These are phyloP conservation scores for Bovichtus variegatus DNA, from an alignment of 2,797 vertebrate genomes.

Conservation along the genomic window DNA sequence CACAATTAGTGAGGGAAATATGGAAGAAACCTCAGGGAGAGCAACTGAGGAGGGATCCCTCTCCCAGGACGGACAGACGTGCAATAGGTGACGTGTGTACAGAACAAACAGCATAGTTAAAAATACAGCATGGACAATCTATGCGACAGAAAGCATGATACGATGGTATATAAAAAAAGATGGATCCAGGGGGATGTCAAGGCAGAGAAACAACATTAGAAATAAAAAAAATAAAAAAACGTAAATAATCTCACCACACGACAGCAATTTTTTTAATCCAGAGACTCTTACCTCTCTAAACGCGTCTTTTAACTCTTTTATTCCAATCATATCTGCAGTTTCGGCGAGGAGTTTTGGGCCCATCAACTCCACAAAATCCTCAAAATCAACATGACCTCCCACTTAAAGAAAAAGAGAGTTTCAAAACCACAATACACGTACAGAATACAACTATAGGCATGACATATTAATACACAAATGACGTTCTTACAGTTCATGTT, in stretches of 20 bases:
- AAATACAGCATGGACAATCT: too few relatives aligned
- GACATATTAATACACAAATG: background rate
- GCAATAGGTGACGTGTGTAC: too few relatives aligned
- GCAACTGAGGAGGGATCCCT: too few relatives aligned
- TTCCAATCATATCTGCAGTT: slow-evolving; percentile 98
- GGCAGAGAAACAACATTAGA: background rate
- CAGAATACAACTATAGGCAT: background rate
- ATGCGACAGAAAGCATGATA: too few relatives aligned
- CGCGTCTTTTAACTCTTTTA: slow-evolving; percentile 96
- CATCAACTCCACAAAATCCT: slow-evolving; percentile 98
- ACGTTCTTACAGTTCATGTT: slow-evolving; percentile 95
- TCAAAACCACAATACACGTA: slow-evolving; percentile 7
- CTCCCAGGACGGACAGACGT: too few relatives aligned
- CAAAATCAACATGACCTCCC: slow-evolving; percentile 98
- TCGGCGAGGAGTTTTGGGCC: slow-evolving; percentile 97
- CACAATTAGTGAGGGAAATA: too few relatives aligned
- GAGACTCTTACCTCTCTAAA: slow-evolving; percentile 92
- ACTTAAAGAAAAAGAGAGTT: slow-evolving; percentile 78
- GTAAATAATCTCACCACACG: background rate
- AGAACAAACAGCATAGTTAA: too few relatives aligned
- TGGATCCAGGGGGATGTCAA: too few relatives aligned
- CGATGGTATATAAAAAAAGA: too few relatives aligned
- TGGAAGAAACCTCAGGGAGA: too few relatives aligned
- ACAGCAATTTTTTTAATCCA: background rate
- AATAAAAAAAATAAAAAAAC: background rate